A percentile compares a stretch with the other conserved stretches of the same genome.
Evolutionary conservation across 2,797 vertebrate species (phyloP).

Genomic region (Presbytis comata): DNA sequence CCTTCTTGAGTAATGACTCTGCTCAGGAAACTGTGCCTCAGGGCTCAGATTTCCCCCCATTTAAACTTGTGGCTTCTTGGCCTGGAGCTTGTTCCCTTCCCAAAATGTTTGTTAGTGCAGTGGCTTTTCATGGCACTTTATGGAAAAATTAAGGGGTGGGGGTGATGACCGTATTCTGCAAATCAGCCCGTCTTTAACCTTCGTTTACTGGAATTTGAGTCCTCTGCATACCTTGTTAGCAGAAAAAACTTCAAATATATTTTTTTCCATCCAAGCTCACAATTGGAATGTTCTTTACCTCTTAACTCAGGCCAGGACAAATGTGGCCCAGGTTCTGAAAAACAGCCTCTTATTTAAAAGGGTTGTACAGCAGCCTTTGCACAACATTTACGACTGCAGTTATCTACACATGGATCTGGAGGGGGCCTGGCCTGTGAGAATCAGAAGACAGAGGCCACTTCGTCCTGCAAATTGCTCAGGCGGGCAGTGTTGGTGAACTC

Average conservation of each 20-base stretch:
- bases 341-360: conserved; percentile 17
- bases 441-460: not conserved
- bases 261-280: conserved; percentile 61
- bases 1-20: conserved; percentile 41
- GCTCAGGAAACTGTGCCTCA: conserved; percentile 48
- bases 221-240: conserved; percentile 69
- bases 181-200: conserved; percentile 58
- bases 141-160: conserved; percentile 63
- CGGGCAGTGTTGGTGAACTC: not conserved
- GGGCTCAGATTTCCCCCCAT: conserved; percentile 50
- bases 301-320: conserved; percentile 67
- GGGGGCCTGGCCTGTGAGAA: not conserved
- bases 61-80: conserved; percentile 70
- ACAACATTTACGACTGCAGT: not conserved
- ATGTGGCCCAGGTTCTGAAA: conserved; percentile 49
- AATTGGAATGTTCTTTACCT: conserved; percentile 67
- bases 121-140: conserved; percentile 74
- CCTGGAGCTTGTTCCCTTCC: conserved; percentile 68
- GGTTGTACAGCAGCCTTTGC: not conserved
- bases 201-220: conserved; percentile 68
- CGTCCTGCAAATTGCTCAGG: accelerated
- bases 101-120: conserved; percentile 74
- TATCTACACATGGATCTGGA: not conserved
- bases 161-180: conserved; percentile 26
- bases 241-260: conserved; percentile 50